Evolutionary conservation across 2,888 invertebrate species (phyloP).

Genomic region (Cheilosia vernalis): DNA sequence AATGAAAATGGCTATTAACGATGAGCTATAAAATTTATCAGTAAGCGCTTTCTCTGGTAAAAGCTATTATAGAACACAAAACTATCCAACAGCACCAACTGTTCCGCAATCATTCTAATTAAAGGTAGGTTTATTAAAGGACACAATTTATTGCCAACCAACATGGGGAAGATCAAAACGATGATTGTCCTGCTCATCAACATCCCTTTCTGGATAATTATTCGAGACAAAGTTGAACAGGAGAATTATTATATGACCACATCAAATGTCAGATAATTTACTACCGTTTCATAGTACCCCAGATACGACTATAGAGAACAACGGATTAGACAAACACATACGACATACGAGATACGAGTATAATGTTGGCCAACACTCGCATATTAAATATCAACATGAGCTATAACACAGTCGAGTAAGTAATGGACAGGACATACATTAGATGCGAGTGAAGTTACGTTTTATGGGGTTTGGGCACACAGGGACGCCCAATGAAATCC

Average conservation of each 20-base stretch:
- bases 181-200: slow-evolving; percentile 39
- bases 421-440: slow-evolving; percentile 45
- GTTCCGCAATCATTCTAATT: slow-evolving; percentile 60
- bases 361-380: slow-evolving; percentile 51
- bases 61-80: slow-evolving; percentile 48
- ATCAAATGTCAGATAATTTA: slow-evolving; percentile 77
- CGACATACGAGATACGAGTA: slow-evolving; percentile 37
- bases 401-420: not conserved
- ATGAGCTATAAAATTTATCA: slow-evolving; percentile 58
- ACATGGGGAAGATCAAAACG: slow-evolving; percentile 16
- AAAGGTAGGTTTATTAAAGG: slow-evolving; percentile 63
- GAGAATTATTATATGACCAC: slow-evolving; percentile 76
- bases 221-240: slow-evolving; percentile 68
- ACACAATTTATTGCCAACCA: slow-evolving; percentile 62
- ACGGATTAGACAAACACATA: slow-evolving; percentile 54
- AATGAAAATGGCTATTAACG: slow-evolving; percentile 53
- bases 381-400: slow-evolving; percentile 69
- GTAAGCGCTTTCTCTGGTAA: slow-evolving; percentile 39
- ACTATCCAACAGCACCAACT: slow-evolving; percentile 29
- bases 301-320: slow-evolving; percentile 16
- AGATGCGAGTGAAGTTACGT: slow-evolving; percentile 4
- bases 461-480: not conserved
- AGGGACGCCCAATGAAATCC: slow-evolving; percentile 49
- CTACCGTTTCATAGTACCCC: slow-evolving; percentile 59
- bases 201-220: slow-evolving; percentile 62